Percentiles rank a stretch among this genome's conserved stretches.
phyloP scores from a whole-genome alignment of 2,113 vertebrate species.

The Odontesthes bonariensis region DNA sequence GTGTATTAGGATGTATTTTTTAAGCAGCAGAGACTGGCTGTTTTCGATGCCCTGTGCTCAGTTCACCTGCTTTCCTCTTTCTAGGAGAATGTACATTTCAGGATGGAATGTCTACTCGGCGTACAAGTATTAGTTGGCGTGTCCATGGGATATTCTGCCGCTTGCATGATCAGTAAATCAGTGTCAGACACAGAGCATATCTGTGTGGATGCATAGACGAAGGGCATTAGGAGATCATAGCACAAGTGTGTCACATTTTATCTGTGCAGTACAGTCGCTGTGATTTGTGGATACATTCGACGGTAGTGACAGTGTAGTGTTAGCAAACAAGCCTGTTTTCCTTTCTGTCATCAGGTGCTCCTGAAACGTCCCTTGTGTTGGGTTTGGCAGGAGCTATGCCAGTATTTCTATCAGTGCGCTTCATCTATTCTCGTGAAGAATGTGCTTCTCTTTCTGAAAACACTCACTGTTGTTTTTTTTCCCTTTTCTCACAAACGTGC shows the following conservation, averaged over 20 bases:
- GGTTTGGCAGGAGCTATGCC: slow-evolving; percentile 34
- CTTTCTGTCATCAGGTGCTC: slow-evolving; percentile 39
- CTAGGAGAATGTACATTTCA: slow-evolving; percentile 23
- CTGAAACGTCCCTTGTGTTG: slow-evolving; percentile 19
- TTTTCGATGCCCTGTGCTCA: not conserved
- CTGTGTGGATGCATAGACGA: slow-evolving; percentile 29
- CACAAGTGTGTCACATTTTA: slow-evolving; percentile 57
- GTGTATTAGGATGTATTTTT: not conserved
- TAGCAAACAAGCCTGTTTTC: slow-evolving; percentile 51
- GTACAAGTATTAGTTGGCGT: slow-evolving; percentile 35
- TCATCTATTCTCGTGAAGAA: slow-evolving; percentile 17
- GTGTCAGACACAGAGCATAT: slow-evolving; percentile 28
- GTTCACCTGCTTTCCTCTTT: slow-evolving; percentile 8
- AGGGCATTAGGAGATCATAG: slow-evolving; percentile 29
- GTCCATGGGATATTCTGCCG: slow-evolving; percentile 61
- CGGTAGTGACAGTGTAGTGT: slow-evolving; percentile 50
- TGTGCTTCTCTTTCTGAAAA: slow-evolving; percentile 6
- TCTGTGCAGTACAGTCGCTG: slow-evolving; percentile 26
- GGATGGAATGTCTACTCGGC: slow-evolving; percentile 30
- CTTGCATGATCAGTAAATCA: slow-evolving; percentile 51
- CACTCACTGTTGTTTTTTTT: not conserved
- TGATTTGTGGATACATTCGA: slow-evolving; percentile 42
- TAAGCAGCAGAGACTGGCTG: not conserved
- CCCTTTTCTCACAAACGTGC: not conserved
- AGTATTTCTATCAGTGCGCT: slow-evolving; percentile 6